Conservation (phyloP, 2,888 invertebrate species). For the Agelastica alni region DNA sequence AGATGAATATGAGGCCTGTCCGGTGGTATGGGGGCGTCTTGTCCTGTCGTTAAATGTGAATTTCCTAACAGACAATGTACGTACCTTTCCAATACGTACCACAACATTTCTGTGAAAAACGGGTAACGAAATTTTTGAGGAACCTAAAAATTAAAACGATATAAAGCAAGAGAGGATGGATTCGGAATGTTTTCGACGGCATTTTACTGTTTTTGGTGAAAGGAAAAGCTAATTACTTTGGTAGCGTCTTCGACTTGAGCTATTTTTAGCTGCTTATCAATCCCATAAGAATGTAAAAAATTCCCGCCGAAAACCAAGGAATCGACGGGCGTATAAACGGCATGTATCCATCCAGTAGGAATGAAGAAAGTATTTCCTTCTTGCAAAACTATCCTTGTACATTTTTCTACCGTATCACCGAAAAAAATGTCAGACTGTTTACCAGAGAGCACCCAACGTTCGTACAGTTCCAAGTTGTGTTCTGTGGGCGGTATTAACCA, state of each 20-base stretch:
- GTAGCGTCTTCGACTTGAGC: conserved; percentile 94
- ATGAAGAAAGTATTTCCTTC: conserved; percentile 97
- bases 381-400: conserved; percentile 79
- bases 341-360: conserved; percentile 99
- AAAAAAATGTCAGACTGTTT: conserved; percentile 96
- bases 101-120: conserved; percentile 96
- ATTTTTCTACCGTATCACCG: conserved; percentile 93
- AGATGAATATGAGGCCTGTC: conserved; percentile 71
- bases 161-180: neutral
- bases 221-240: conserved; percentile 65
- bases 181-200: neutral
- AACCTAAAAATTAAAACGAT: conserved; percentile 64
- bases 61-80: conserved; percentile 84
- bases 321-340: conserved; percentile 95
- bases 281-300: conserved; percentile 94
- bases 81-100: conserved; percentile 95
- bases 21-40: conserved; percentile 53
- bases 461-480: conserved; percentile 87
- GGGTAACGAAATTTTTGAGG: conserved; percentile 98
- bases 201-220: neutral
- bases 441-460: conserved; percentile 94
- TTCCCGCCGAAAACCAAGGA: conserved; percentile 98
- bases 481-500: conserved; percentile 98
- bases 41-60: conserved; percentile 68
- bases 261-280: conserved; percentile 94